Base-by-base conservation (phyloP, 2,888 invertebrate genomes). In the Pilophorus perplexus region DNA sequence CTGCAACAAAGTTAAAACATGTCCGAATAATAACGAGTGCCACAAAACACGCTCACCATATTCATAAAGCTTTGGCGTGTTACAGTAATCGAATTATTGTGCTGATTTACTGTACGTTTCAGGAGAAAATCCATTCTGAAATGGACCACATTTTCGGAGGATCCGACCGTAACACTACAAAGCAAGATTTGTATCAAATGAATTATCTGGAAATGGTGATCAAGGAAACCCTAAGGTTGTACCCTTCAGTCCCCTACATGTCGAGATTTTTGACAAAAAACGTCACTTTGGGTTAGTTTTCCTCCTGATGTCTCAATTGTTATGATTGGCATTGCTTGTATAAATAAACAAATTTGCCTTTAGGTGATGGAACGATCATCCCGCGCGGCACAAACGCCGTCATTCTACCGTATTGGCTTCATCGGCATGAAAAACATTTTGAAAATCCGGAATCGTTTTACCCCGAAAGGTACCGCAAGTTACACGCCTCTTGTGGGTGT, bases 141-240 rank as follows among this genome's bases (percentile, higher is more conserved):
- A 27, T 66, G 18, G 16, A 20, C 14, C 12, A 48, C 12, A 69
- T 69, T 16, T 66, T 68, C 33, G 68, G 62, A n/a, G 64, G 48
- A 14, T 37, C 38, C 22, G 28, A 66, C 23, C 25, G 67, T 38
- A 60, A 62, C 5, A 25, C 46, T 8, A 54, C 59, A 2, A 64
- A 14, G 25, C 14, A 38, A n/a, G 68, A 69, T 38, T 46, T 69
- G 5, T 46, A 57, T 6, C 40, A 68, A 42, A 68, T 69, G 69
- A 66, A 18, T 14, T 69, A 69, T 42, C 57, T 68, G 16, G 68
- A 68, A n/a, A 60, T 50, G 50, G 68, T 70, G 2, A 67, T 70
- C 16, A 70, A 70, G 28, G 70, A 70, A 50, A 48, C 67, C 0
- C 48, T 70, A 25, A 40, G 70, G 20, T 46, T 68, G 28, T 68